phyloP scores from a whole-genome alignment of 2,888 invertebrate species.

The Ochropleura leucogaster region DNA sequence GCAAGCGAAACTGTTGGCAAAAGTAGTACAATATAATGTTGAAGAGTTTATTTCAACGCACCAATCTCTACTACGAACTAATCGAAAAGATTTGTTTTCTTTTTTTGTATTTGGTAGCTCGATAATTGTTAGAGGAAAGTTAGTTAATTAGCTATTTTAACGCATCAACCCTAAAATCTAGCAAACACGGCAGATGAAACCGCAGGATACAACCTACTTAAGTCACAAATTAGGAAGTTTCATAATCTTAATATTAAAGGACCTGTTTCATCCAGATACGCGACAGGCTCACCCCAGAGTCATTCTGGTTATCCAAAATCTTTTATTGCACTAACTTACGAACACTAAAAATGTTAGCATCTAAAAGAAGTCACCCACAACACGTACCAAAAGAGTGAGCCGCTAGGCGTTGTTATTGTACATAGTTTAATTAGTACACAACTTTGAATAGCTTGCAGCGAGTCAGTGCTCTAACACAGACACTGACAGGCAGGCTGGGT shows the following conservation, averaged over 20 bases:
- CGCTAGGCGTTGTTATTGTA: background rate
- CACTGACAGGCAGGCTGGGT: no score
- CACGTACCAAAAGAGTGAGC: background rate
- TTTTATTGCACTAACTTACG: background rate
- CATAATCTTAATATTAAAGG: background rate
- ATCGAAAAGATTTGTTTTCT: no score
- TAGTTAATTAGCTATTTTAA: background rate
- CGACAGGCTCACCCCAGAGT: background rate
- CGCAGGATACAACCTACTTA: background rate
- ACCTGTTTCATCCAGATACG: background rate
- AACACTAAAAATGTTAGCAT: background rate
- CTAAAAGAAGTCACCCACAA: background rate
- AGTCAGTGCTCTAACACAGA: slow-evolving; percentile 39
- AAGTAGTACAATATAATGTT: background rate
- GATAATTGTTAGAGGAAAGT: background rate
- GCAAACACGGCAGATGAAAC: background rate
- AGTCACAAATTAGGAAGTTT: background rate
- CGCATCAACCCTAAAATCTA: background rate
- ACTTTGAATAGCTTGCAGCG: slow-evolving; percentile 24
- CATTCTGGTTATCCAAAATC: background rate
- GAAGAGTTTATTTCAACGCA: background rate
- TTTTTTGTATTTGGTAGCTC: background rate
- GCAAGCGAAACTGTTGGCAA: no score
- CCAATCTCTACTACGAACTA: no score
- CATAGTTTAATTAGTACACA: slow-evolving; percentile 34